Percentiles rank a stretch among this genome's conserved stretches.
These are phyloP conservation scores for Oryzias curvinotus DNA, from an alignment of 2,113 vertebrate genomes.

Conservation along the genomic window DNA sequence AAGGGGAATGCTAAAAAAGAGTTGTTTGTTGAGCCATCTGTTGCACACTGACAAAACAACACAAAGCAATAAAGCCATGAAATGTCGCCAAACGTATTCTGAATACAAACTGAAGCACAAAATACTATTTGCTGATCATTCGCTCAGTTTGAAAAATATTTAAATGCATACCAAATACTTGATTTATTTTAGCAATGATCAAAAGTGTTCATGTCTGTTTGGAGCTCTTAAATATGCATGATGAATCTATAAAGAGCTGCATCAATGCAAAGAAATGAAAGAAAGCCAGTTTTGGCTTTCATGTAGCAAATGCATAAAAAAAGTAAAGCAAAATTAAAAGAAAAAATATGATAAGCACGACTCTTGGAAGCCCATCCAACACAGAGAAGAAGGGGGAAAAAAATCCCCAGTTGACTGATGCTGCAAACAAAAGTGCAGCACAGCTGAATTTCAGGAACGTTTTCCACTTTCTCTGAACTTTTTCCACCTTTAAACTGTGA, in stretches of 20 bases:
- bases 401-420: too few species aligned
- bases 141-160: too few species aligned
- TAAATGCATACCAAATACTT: background rate
- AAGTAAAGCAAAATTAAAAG: background rate
- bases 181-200: background rate
- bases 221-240: background rate
- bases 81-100: too few species aligned
- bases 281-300: background rate
- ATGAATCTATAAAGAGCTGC: background rate
- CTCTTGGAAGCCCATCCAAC: background rate
- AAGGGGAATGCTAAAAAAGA: background rate
- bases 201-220: background rate
- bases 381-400: too few species aligned
- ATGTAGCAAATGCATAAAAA: background rate
- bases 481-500: background rate
- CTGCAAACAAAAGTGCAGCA: too few species aligned
- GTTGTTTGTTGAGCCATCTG: background rate
- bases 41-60: background rate
- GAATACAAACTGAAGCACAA: too few species aligned
- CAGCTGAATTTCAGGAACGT: background rate
- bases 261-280: background rate
- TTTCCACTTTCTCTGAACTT: background rate
- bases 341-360: background rate
- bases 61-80: background rate
- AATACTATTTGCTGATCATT: too few species aligned